Conservation (phyloP, 1,140 invertebrate species). For the Eriosoma lanigerum region DNA sequence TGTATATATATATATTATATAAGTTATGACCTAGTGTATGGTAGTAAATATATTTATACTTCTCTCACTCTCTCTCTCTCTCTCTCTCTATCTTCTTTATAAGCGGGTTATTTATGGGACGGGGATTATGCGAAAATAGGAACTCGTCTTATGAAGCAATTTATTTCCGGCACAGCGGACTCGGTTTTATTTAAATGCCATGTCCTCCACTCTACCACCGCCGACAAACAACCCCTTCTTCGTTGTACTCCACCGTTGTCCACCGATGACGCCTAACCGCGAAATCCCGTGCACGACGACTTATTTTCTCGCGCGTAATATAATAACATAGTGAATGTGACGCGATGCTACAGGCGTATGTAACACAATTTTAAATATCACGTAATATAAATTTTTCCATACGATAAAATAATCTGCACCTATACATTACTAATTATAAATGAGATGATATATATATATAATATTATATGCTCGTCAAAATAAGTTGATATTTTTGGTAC, state of each 20-base stretch:
- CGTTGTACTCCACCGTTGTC: no score
- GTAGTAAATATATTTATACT: background rate
- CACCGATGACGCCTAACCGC: background rate
- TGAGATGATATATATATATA: no score
- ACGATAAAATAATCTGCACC: background rate
- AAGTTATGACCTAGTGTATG: slow-evolving; percentile 1
- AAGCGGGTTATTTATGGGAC: slow-evolving; percentile 49
- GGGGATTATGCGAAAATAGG: slow-evolving; percentile 45
- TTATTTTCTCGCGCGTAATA: background rate
- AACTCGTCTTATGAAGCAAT: slow-evolving; percentile 51
- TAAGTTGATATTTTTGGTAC: no score
- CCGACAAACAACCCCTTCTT: no score
- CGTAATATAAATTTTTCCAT: background rate
- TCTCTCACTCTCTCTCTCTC: background rate
- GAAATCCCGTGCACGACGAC: background rate
- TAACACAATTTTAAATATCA: no score
- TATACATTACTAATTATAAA: no score
- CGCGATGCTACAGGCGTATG: no score
- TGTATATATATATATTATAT: background rate
- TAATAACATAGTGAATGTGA: no score
- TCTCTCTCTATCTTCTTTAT: slow-evolving; percentile 10
- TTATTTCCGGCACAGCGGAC: slow-evolving; percentile 49
- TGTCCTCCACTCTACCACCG: no score
- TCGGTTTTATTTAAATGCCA: slow-evolving; percentile 48
- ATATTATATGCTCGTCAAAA: no score